These are phyloP conservation scores for Mactra quadrangularis DNA, from an alignment of 1,140 invertebrate species.

Conservation along the genomic window DNA sequence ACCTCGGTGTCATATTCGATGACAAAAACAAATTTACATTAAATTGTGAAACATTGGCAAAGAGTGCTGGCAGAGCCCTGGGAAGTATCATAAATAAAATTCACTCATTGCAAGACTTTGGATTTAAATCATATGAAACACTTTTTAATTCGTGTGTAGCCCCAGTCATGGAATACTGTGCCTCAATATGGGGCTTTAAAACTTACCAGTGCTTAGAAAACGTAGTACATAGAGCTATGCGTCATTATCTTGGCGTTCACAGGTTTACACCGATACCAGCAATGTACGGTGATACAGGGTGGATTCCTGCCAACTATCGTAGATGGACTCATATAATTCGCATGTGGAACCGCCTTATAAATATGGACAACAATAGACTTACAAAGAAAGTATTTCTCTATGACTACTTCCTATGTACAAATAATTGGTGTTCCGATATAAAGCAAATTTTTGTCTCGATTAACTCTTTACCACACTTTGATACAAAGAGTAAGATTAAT, in stretches of 20 bases:
- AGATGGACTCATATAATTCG: conserved; percentile 12
- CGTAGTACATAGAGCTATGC: neutral
- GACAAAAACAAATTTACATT: neutral
- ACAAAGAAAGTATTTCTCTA: conserved; percentile 11
- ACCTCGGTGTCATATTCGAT: conserved; percentile 23
- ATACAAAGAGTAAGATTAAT: neutral
- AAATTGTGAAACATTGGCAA: conserved; percentile 10
- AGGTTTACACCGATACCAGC: conserved; percentile 16
- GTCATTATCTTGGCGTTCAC: neutral
- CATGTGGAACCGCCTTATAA: too few species aligned
- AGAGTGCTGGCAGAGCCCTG: conserved; percentile 3
- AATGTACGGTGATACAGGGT: conserved; percentile 5
- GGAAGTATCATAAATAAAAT: conserved; percentile 15
- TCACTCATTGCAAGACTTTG: conserved; percentile 2
- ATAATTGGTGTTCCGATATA: neutral
- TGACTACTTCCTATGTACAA: neutral
- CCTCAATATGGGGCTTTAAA: conserved; percentile 8
- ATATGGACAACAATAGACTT: conserved; percentile 5
- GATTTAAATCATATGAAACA: conserved; percentile 12
- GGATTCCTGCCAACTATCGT: conserved; percentile 9
- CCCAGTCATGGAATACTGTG: conserved; percentile 5
- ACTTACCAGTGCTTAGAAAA: conserved; percentile 1
- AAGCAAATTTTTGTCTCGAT: neutral
- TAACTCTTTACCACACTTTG: neutral
- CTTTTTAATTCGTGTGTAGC: neutral